Percentiles rank a stretch among this genome's conserved stretches.
These are phyloP conservation scores for Myopa testacea DNA, from an alignment of 2,888 invertebrate species.

Conservation along the genomic window DNA sequence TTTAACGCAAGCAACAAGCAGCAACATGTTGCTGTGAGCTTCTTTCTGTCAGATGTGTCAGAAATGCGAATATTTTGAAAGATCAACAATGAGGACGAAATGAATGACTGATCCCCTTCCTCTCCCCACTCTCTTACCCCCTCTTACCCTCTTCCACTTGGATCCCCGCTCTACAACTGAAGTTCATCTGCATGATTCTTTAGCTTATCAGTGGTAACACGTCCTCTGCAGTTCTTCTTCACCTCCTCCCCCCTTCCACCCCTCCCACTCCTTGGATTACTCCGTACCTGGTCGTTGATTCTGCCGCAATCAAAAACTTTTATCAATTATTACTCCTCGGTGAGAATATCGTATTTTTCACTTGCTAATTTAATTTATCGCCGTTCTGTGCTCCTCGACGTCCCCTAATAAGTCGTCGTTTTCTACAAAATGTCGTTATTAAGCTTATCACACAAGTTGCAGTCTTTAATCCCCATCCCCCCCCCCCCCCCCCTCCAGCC, in stretches of 20 bases:
- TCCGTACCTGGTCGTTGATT: neutral
- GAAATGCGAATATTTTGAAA: too few relatives aligned
- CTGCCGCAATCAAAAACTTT: slow-evolving; percentile 9
- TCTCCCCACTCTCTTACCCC: neutral
- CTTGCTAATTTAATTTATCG: neutral
- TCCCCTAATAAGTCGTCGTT: neutral
- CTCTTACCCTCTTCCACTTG: neutral
- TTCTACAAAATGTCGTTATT: slow-evolving; percentile 5
- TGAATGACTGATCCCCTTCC: neutral
- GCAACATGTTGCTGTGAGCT: too few relatives aligned
- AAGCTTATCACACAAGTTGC: slow-evolving; percentile 14
- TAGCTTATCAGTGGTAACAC: neutral
- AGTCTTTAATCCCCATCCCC: neutral
- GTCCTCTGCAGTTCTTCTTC: neutral
- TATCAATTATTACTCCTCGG: neutral
- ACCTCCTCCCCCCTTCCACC: neutral
- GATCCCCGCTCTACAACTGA: neutral
- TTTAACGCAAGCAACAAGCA: too few relatives aligned
- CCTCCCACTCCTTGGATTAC: neutral
- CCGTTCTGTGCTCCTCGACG: too few relatives aligned
- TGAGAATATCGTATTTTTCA: neutral
- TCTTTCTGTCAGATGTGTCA: too few relatives aligned
- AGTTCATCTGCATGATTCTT: neutral
- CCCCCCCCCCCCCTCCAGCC: too few relatives aligned
- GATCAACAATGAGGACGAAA: too few relatives aligned